Base-by-base conservation (phyloP, 2,113 vertebrate genomes). In the Phocoena sinus region DNA sequence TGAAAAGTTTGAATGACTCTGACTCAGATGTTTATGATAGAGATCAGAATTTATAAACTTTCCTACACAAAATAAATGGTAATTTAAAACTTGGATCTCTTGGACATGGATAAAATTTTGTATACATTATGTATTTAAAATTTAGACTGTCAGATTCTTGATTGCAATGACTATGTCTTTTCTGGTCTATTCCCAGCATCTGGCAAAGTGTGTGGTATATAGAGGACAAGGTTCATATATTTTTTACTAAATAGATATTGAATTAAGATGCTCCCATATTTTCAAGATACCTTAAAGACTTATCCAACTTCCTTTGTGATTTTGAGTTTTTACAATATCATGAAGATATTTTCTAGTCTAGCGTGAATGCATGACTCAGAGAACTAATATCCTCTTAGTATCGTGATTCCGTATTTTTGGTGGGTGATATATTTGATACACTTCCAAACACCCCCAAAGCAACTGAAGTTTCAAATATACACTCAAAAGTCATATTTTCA, bases 401-500 rank as follows among this genome's bases (percentile, higher is more conserved):
- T 86, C 71, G 82, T 41, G 62, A 47, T 79, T 95, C 47, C 80
- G 26, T 96, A 86, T 95, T 97, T 97, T 87, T 95, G 41, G 87
- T 89, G 56, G 56, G 63, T 83, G 79, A 96, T 47, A 65, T 13
- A 92, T 87, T 92, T 90, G 56, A 86, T 82, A 63, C 8, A 74
- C 63, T 80, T 81, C 79, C 63, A 97, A 92, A 94, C 63, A 97
- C 67, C 86, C 70, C 93, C 67, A 44, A 62, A 96, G 82, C 77
- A 95, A 82, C 65, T 84, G 60, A 92, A 95, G 88, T 68, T 96
- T 94, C 63, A 85, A 94, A 94, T 96, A 95, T 96, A 93, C 0
- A 44, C 62, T 38, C 26, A 60, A 71, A 92, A 91, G 83, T 68
- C 7, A 2, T 62, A 79, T 91, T 94, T 97, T 91, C 53, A 60